Percentiles rank a stretch among this genome's conserved stretches.
These are phyloP conservation scores for Seriola aureovittata DNA, from an alignment of 2,113 vertebrate species.

Conservation along the genomic window DNA sequence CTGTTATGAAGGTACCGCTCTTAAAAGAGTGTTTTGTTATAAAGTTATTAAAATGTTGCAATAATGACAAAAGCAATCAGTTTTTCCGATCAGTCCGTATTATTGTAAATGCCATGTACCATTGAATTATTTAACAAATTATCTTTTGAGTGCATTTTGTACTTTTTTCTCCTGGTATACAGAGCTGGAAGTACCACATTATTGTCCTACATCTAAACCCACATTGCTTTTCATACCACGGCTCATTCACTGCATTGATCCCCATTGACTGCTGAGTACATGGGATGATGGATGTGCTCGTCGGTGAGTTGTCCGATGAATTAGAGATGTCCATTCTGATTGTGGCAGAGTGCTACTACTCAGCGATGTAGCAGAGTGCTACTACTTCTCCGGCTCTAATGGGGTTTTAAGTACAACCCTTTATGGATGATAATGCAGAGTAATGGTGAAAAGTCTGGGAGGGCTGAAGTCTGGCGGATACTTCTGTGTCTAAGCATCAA, in stretches of 20 bases:
- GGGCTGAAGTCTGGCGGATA: constrained; percentile 62
- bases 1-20: neutral
- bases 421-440: constrained; percentile 79
- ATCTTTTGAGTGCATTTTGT: constrained; percentile 18
- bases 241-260: constrained; percentile 70
- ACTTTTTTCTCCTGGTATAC: neutral
- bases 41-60: neutral
- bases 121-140: neutral
- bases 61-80: neutral
- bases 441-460: constrained; percentile 75
- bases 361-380: constrained; percentile 74
- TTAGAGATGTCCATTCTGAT: constrained; percentile 72
- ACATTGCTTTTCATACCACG: constrained; percentile 42
- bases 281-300: constrained; percentile 66
- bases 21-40: neutral
- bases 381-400: constrained; percentile 77
- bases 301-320: constrained; percentile 61
- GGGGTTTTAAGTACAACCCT: constrained; percentile 78
- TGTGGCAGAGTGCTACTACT: constrained; percentile 78
- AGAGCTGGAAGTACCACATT: constrained; percentile 44
- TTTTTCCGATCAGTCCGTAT: neutral
- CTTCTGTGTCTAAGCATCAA: constrained; percentile 49
- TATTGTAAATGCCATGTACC: constrained; percentile 12
- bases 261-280: constrained; percentile 52
- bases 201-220: constrained; percentile 14